These are phyloP conservation scores for Ctenopoma multispine DNA, from an alignment of 2,797 vertebrate species.

Conservation along the genomic window DNA sequence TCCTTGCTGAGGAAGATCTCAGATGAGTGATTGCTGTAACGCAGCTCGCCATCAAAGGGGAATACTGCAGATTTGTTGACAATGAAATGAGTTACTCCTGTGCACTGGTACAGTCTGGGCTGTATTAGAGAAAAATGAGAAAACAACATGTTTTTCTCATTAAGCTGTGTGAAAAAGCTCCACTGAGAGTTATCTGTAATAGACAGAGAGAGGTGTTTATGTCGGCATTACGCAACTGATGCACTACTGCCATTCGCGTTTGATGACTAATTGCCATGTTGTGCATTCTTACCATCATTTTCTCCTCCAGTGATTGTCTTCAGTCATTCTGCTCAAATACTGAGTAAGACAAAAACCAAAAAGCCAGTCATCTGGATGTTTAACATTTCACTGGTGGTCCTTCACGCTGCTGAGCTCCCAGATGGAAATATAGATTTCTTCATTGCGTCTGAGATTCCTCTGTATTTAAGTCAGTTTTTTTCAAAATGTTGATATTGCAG, in stretches of 20 bases:
- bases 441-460: background rate
- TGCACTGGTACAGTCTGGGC: slow-evolving; percentile 4
- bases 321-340: slow-evolving; percentile 10
- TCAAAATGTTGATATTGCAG: background rate
- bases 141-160: slow-evolving; percentile 42
- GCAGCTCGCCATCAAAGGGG: slow-evolving; percentile 35
- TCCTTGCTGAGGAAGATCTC: slow-evolving; percentile 39
- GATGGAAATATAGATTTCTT: slow-evolving; percentile 32
- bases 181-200: slow-evolving; percentile 35
- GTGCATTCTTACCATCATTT: slow-evolving; percentile 31
- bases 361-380: background rate
- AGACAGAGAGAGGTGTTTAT: slow-evolving; percentile 37
- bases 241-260: slow-evolving; percentile 25
- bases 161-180: slow-evolving; percentile 21
- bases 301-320: background rate
- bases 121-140: slow-evolving; percentile 4
- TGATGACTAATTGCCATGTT: slow-evolving; percentile 26
- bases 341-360: slow-evolving; percentile 2
- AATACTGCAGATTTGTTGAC: slow-evolving; percentile 26
- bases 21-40: slow-evolving; percentile 53
- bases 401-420: slow-evolving; percentile 27
- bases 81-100: slow-evolving; percentile 35
- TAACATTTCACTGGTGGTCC: slow-evolving; percentile 31
- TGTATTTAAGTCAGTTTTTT: background rate
- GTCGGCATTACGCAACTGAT: slow-evolving; percentile 28